Conservation (phyloP, 1,140 invertebrate species). For the Drosophila sp. region DNA sequence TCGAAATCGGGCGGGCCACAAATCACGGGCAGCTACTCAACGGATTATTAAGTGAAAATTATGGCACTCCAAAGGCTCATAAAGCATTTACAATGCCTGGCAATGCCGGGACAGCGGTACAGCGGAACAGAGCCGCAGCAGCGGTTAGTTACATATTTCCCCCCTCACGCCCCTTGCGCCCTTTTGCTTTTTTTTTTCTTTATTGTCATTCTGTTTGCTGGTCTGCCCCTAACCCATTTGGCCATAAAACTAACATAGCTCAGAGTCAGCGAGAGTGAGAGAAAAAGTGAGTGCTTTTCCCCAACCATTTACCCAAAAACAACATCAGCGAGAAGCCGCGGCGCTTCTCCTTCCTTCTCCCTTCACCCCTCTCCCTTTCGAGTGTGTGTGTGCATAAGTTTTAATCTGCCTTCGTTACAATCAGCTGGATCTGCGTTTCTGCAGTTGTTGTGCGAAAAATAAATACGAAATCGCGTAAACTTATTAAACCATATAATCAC, state of each 20-base stretch:
- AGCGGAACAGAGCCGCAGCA: slow-evolving; percentile 12
- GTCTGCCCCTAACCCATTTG: slow-evolving; percentile 66
- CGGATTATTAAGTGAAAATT: slow-evolving; percentile 82
- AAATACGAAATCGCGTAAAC: slow-evolving; percentile 15
- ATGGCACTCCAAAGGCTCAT: slow-evolving; percentile 80
- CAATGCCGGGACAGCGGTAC: slow-evolving; percentile 19
- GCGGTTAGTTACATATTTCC: slow-evolving; percentile 72
- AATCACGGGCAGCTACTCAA: slow-evolving; percentile 78
- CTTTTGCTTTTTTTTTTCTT: slow-evolving; percentile 37
- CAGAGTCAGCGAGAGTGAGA: slow-evolving; percentile 23
- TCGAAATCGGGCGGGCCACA: slow-evolving; percentile 59
- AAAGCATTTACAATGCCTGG: slow-evolving; percentile 77
- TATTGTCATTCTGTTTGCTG: slow-evolving; percentile 70
- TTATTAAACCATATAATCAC: background rate
- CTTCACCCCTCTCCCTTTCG: slow-evolving; percentile 29
- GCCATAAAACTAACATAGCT: slow-evolving; percentile 77
- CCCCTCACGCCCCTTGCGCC: no score
- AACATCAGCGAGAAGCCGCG: background rate
- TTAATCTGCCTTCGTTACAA: slow-evolving; percentile 79
- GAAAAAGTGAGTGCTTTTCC: background rate
- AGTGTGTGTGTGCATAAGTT: slow-evolving; percentile 74
- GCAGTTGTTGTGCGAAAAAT: slow-evolving; percentile 34
- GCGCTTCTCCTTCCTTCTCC: background rate
- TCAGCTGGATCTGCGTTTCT: slow-evolving; percentile 46
- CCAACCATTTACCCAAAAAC: background rate